Conservation (phyloP, 2,797 vertebrate species). For the Chelon auratus region DNA sequence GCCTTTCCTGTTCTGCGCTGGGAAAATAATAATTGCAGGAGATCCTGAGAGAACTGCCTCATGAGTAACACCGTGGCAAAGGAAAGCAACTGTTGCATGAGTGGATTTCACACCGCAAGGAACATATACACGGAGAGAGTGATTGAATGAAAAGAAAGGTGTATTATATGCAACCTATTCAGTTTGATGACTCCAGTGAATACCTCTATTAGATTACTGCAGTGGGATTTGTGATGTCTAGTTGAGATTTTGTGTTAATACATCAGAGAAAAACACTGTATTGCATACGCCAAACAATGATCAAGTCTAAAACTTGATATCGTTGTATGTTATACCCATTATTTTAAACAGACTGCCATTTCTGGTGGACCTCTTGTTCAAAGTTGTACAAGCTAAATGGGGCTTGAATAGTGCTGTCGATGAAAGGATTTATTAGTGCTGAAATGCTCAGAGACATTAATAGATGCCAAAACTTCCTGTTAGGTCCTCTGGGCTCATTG, state of each 20-base stretch:
- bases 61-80: slow-evolving; percentile 40
- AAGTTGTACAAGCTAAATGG: not conserved
- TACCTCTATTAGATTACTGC: slow-evolving; percentile 4
- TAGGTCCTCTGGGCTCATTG: not conserved
- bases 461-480: not conserved
- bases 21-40: slow-evolving; percentile 16
- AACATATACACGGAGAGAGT: not conserved
- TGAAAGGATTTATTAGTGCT: not conserved
- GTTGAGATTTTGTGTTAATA: slow-evolving; percentile 8
- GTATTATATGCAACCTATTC: not conserved
- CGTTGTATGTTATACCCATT: not conserved
- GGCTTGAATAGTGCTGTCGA: not conserved
- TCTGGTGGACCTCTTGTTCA: not conserved
- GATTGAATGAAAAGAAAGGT: slow-evolving; percentile 1
- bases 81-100: slow-evolving; percentile 24
- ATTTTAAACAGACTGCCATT: not conserved
- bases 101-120: slow-evolving; percentile 52
- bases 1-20: slow-evolving; percentile 2
- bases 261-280: not conserved
- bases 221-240: not conserved
- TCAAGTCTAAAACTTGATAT: not conserved
- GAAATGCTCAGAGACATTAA: not conserved
- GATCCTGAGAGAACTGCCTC: slow-evolving; percentile 4
- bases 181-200: too few species aligned
- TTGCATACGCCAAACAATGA: not conserved